Base-by-base conservation (phyloP, 2,113 vertebrate species). In the Phoenicopterus ruber region DNA sequence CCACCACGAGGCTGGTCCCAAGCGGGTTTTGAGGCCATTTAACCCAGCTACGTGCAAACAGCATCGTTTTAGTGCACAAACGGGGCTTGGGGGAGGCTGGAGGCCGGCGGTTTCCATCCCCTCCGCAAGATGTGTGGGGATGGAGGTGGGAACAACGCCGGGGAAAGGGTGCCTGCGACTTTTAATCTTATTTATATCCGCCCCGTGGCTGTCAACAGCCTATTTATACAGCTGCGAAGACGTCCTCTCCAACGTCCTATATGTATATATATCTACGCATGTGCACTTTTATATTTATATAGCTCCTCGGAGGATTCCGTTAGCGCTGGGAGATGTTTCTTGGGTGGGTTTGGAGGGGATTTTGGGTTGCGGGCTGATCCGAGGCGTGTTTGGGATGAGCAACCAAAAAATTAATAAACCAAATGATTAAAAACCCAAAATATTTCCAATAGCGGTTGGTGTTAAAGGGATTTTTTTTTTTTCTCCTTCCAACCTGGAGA, bases 251-350 rank as follows among this genome's bases (percentile, higher is more conserved):
- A 65, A 85, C 40, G 40, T 94, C 97, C 97, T 95, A 88, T 65
- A 96, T 79, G 87, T 90, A 67, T 86, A 17, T 96, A 69, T 86
- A 18, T 86, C 62, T 81, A 28, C n/a, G 81, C 50, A 36, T 89
- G 71, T 86, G 91, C 93, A 65, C 34, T 28, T 92, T 79, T 94
- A 84, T 95, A 97, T 97, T 97, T 97, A 90, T 96, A 70, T 86
- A 88, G 91, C 44, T 96, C 97, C 95, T 96, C 8, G 2, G 97
- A 97, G 96, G 94, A 97, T 95, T 96, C 92, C 85, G 95, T 97
- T 95, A 96, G 95, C 4, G 28, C 93, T 57, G 4, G 80, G 76
- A 96, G 95, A 89, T 94, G 92, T 77, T 96, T 96, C 84, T 44
- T 90, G 46, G 49, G 17, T 71, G 44, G 17, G 28, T 71, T 47